Evolutionary conservation across 2,797 vertebrate species (phyloP).

Genomic region (Mus spretus): DNA sequence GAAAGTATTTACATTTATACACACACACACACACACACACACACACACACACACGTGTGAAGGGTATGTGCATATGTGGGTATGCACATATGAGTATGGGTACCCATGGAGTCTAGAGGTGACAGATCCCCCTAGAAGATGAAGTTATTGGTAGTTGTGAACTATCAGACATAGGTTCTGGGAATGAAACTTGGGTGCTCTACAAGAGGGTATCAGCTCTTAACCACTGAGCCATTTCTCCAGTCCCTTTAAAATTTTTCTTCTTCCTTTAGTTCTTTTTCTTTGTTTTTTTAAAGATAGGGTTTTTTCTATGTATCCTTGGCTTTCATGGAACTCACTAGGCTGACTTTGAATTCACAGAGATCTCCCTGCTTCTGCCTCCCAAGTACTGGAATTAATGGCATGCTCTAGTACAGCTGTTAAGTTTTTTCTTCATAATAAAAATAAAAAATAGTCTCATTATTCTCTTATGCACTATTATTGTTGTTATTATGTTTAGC

Average conservation of each 20-base stretch:
- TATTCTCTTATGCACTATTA: slow-evolving; percentile 24
- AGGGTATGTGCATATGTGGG: neutral
- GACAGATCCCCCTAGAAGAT: neutral
- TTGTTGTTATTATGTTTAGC: neutral
- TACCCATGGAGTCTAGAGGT: neutral
- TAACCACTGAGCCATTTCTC: neutral
- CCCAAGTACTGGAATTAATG: neutral
- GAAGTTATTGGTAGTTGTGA: neutral
- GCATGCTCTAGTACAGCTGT: neutral
- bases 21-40: neutral
- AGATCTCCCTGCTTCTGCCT: no score
- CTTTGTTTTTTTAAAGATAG: neutral
- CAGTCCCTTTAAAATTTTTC: neutral
- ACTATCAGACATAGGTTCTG: neutral
- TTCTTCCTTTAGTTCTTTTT: neutral
- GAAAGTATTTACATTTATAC: neutral
- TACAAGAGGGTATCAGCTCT: neutral
- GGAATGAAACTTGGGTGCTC: neutral
- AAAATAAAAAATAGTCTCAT: neutral
- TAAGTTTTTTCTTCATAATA: neutral
- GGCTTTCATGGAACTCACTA: neutral
- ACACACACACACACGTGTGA: neutral
- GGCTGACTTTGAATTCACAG: no score
- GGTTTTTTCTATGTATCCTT: neutral
- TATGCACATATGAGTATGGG: neutral